A percentile compares a stretch with the other conserved stretches of the same genome.
These are phyloP conservation scores for Aricia agestis DNA, from an alignment of 1,140 invertebrate genomes.

Conservation along the genomic window DNA sequence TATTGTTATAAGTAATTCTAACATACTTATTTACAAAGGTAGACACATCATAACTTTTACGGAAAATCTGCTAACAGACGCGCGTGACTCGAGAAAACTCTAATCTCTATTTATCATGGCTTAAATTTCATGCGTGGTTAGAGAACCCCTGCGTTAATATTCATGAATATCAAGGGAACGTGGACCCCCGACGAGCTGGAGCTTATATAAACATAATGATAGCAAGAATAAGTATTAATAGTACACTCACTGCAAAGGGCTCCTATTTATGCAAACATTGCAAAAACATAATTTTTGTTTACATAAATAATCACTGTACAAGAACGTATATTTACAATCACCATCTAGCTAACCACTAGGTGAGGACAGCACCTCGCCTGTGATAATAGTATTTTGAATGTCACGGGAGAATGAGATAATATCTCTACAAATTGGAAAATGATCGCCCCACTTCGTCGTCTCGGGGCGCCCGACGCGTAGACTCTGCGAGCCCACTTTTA, in stretches of 20 bases:
- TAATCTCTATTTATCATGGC: background rate
- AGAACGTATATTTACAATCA: too few relatives aligned
- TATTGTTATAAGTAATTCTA: too few relatives aligned
- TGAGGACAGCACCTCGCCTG: background rate
- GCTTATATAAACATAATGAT: background rate
- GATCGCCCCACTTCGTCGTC: background rate
- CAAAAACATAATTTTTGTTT: background rate
- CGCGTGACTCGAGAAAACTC: background rate
- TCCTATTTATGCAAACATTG: background rate
- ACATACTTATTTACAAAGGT: too few relatives aligned
- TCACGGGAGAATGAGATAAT: constrained; percentile 6
- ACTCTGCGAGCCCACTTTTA: constrained; percentile 25
- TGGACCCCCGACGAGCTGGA: background rate
- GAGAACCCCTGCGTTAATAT: background rate
- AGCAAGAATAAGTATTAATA: background rate
- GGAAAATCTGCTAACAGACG: background rate
- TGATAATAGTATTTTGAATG: background rate
- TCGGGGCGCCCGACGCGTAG: background rate
- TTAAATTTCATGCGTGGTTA: constrained; percentile 1
- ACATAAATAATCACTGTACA: background rate
- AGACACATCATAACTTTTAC: too few relatives aligned
- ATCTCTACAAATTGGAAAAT: background rate
- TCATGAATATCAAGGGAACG: background rate
- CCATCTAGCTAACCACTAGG: too few relatives aligned
- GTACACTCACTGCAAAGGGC: background rate